Evolutionary conservation across 2,113 vertebrate genomes (phyloP).

Genomic region (Conger conger): DNA sequence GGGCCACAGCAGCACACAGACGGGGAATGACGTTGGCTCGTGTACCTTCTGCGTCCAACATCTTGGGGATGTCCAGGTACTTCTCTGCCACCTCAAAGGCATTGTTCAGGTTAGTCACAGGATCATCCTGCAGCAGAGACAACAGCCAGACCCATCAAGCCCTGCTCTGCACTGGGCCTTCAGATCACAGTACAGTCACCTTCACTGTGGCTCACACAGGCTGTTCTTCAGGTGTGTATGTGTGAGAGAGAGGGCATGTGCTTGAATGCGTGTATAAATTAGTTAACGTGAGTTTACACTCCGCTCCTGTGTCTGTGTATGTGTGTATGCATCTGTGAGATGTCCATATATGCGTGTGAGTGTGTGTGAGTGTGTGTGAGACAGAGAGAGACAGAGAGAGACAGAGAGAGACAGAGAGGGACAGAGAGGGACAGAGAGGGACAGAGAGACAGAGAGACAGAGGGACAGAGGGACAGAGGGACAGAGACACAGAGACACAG

Average conservation of each 20-base stretch:
- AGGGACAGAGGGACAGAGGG: no score
- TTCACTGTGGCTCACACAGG: neutral
- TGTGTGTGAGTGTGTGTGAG: neutral
- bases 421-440: no score
- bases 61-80: constrained; percentile 81
- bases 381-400: no score
- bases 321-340: no score
- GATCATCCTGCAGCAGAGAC: constrained; percentile 67
- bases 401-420: no score
- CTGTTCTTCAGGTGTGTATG: neutral
- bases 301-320: no score
- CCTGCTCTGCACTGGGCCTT: neutral
- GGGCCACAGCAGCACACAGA: neutral
- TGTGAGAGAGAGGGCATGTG: no score
- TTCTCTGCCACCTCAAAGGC: constrained; percentile 80
- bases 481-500: no score
- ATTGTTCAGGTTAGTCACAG: constrained; percentile 77
- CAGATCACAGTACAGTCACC: neutral
- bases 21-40: neutral
- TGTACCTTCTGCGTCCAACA: constrained; percentile 86
- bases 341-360: no score
- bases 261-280: no score
- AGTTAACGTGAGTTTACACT: no score
- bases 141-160: neutral
- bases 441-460: no score